Conservation (phyloP, 1,140 invertebrate species). For the Drosophila busckii region DNA sequence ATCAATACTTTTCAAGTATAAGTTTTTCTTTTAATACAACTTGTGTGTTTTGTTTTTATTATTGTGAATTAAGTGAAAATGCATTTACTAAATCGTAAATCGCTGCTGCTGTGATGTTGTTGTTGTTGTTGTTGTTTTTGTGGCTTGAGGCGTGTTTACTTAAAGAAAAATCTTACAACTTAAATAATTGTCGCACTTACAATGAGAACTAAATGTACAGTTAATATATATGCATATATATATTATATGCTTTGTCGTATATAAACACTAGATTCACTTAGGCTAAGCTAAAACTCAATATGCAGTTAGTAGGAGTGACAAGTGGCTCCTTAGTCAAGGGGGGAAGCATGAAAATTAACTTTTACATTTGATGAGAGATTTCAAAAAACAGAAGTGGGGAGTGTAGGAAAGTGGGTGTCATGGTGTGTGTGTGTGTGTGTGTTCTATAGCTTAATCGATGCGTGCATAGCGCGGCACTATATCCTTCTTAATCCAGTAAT, state of each 20-base stretch:
- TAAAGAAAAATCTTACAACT: conserved; percentile 65
- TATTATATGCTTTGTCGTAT: conserved; percentile 36
- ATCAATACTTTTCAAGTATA: conserved; percentile 46
- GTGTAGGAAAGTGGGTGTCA: not conserved
- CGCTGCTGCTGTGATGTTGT: conserved; percentile 33
- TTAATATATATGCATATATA: conserved; percentile 34
- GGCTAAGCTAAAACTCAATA: conserved; percentile 61
- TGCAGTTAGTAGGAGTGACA: conserved; percentile 24
- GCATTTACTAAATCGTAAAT: conserved; percentile 6
- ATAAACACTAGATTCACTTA: conserved; percentile 75
- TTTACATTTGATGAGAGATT: not conserved
- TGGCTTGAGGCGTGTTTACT: conserved; percentile 35
- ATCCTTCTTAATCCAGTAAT: conserved; percentile 86
- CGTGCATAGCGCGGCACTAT: conserved; percentile 86
- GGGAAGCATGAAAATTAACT: conserved; percentile 1
- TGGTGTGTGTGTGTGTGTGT: not conserved
- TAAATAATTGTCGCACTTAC: conserved; percentile 47
- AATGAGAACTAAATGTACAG: conserved; percentile 66
- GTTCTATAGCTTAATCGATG: conserved; percentile 59
- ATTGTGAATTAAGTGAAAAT: conserved; percentile 29
- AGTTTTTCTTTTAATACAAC: conserved; percentile 24
- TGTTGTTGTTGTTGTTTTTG: no score
- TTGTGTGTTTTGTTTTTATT: conserved; percentile 28
- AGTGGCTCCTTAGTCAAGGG: not conserved
- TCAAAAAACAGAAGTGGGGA: not conserved